These are phyloP conservation scores for Drosophila nigritarsus DNA, from an alignment of 2,888 invertebrate species.

Conservation along the genomic window DNA sequence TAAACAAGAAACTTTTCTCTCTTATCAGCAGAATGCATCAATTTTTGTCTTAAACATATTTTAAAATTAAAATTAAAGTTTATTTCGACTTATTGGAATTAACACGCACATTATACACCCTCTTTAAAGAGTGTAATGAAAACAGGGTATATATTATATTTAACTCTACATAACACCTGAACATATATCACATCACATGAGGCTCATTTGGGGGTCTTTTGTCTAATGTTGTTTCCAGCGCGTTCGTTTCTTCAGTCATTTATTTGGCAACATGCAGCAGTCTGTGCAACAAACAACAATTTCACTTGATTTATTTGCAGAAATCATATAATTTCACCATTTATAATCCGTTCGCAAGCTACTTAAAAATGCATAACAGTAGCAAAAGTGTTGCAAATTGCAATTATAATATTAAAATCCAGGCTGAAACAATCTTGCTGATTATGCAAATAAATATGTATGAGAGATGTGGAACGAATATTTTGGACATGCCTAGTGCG, in stretches of 20 bases:
- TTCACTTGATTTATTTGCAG: slow-evolving; percentile 63
- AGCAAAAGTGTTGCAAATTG: slow-evolving; percentile 24
- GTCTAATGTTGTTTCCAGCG: slow-evolving; percentile 25
- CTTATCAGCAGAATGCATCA: not conserved
- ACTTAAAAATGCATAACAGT: slow-evolving; percentile 31
- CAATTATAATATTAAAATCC: slow-evolving; percentile 35
- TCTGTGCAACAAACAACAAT: slow-evolving; percentile 6
- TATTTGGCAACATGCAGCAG: slow-evolving; percentile 53
- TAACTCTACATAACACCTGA: slow-evolving; percentile 1
- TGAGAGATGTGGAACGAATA: not conserved
- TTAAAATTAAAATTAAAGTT: not conserved
- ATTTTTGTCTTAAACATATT: not conserved
- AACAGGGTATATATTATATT: slow-evolving; percentile 28
- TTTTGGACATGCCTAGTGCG: not conserved
- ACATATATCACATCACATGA: slow-evolving; percentile 1
- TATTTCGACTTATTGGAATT: not conserved
- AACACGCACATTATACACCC: not conserved
- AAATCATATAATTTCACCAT: slow-evolving; percentile 64
- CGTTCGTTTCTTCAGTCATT: slow-evolving; percentile 77
- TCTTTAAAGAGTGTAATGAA: no score
- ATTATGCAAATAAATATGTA: slow-evolving; percentile 4
- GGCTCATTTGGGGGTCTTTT: slow-evolving; percentile 20
- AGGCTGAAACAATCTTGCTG: not conserved
- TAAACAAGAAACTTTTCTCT: not conserved
- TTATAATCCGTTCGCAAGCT: slow-evolving; percentile 38